Evolutionary conservation across 2,113 vertebrate species (phyloP).

Genomic region (Cyprinus carpio): DNA sequence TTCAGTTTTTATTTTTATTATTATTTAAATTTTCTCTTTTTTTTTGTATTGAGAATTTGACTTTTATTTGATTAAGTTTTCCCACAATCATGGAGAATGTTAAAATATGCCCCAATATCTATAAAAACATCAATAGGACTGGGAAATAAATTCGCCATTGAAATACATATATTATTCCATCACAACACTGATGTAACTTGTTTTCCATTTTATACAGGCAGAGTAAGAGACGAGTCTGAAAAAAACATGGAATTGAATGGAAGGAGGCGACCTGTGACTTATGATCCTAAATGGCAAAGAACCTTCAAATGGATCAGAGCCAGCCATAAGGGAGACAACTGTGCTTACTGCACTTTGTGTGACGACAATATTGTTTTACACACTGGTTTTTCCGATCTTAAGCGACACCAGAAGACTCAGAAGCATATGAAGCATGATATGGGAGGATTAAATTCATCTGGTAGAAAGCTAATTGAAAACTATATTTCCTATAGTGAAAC

Average conservation of each 20-base stretch:
- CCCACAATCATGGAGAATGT: neutral
- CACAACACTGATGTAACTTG: conserved; percentile 19
- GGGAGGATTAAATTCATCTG: fast-evolving
- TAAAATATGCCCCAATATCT: neutral
- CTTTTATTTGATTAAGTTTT: neutral
- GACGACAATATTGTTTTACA: conserved; percentile 56
- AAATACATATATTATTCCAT: neutral
- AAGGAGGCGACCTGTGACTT: conserved; percentile 30
- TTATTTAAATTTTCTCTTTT: neutral
- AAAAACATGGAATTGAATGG: conserved; percentile 35
- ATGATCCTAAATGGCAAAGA: conserved; percentile 65
- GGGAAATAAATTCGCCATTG: neutral
- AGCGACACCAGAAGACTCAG: conserved; percentile 61
- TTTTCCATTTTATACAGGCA: conserved; percentile 47
- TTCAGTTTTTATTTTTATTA: neutral
- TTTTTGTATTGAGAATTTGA: neutral
- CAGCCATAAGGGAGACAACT: conserved; percentile 63
- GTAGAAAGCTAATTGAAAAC: neutral
- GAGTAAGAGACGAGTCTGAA: conserved; percentile 44
- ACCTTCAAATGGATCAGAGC: conserved; percentile 60
- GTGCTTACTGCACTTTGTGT: conserved; percentile 69
- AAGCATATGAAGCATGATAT: conserved; percentile 51
- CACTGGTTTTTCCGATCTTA: conserved; percentile 60
- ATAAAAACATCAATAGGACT: neutral
- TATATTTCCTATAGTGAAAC: conserved; percentile 58